Percentiles rank a stretch among this genome's conserved stretches.
These are phyloP conservation scores for Cantharis rufa DNA, from an alignment of 2,888 invertebrate species.

Conservation along the genomic window DNA sequence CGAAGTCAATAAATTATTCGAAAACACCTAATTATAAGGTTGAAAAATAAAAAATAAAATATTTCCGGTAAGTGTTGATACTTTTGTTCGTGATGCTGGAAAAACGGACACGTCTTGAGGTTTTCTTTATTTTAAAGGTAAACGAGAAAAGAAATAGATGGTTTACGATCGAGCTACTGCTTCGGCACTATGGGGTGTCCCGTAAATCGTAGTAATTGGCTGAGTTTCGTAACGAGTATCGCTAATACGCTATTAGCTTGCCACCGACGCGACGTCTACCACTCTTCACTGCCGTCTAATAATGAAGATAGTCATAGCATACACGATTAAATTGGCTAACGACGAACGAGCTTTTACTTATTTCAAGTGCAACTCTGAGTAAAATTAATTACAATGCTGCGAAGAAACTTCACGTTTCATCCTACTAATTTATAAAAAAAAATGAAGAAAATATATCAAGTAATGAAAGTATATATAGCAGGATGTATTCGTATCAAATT, in stretches of 20 bases:
- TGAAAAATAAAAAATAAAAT: not conserved
- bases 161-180: constrained; percentile 27
- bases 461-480: not conserved
- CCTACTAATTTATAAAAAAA: not conserved
- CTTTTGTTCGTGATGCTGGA: not conserved
- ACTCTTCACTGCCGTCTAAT: constrained; percentile 21
- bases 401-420: not conserved
- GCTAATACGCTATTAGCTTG: constrained; percentile 36
- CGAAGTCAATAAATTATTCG: not conserved
- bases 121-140: constrained; percentile 12
- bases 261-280: constrained; percentile 29
- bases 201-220: constrained; percentile 37
- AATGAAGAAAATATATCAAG: not conserved
- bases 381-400: not conserved
- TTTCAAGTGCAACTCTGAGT: not conserved
- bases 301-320: constrained; percentile 26
- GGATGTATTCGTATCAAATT: constrained; percentile 19
- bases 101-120: not conserved
- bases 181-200: constrained; percentile 34
- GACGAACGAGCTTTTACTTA: not conserved
- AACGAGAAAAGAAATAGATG: constrained; percentile 22
- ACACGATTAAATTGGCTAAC: constrained; percentile 13
- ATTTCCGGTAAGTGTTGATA: not conserved
- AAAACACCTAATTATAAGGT: not conserved
- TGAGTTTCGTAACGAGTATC: constrained; percentile 34